Evolutionary conservation across 2,797 vertebrate species (phyloP), one percentile per base, ranked within the genome.

Genomic region (Alcedo quadribrachys): DNA sequence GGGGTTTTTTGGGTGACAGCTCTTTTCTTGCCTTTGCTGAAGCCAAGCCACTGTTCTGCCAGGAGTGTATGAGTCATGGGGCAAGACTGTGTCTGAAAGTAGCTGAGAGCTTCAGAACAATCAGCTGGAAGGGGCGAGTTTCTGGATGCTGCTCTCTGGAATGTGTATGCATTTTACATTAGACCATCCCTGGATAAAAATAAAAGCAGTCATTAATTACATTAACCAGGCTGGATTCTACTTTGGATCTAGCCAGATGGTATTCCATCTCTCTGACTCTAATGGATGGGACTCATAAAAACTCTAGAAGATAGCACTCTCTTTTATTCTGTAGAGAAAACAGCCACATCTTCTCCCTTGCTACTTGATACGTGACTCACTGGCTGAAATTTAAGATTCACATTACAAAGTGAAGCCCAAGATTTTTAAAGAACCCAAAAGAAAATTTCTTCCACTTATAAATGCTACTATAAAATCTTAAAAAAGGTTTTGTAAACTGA

Each of bases 21-120:
- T 84, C 81, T 87, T 80, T 90, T 68, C 84, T 90, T 89, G 78
- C 40, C 75, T 90, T 80, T 77, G 42, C 53, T 84, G 60, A 91
- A 87, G 93, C 88, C 78, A 95, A 92, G 53, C 80, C 58, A 67
- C 42, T 88, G 22, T 74, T 87, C 50, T 80, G 92, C 93, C 94
- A 96, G 94, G 93, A 95, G 75, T 80, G 35, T 93, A 65, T 96
- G 95, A 95, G 92, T 96, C 95, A 96, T 17, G 53, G 57, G 84
- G 86, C 50, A 95, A 94, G 86, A 94, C 68, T 63, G 58, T 80
- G 77, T 65, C 92, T 90, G 93, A 94, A 94, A 93, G 88, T 76
- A 88, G 90, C 83, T n/a, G 80, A 88, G 68, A 45, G 88, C 85
- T 89, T 92, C 92, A 90, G 92, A 94, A 95, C 92, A 85, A 95